Evolutionary conservation across 2,113 vertebrate species (phyloP).

Genomic region (Acinonyx jubatus): DNA sequence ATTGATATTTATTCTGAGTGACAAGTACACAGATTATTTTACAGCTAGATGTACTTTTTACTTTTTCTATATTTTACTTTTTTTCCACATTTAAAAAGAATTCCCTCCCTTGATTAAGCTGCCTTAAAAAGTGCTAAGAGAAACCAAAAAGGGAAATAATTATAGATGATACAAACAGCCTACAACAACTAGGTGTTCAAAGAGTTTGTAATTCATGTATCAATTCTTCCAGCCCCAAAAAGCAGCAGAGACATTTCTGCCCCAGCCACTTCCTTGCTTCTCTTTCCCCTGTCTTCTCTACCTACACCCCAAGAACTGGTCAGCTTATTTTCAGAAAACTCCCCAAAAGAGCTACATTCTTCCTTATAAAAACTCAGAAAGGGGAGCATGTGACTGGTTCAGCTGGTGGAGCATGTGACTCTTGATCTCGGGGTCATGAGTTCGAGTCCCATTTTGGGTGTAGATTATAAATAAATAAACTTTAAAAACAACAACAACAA

Average conservation of each 20-base stretch:
- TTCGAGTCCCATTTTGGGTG: no score
- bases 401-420: no score
- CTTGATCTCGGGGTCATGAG: no score
- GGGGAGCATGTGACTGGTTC: no score
- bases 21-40: not conserved
- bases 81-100: slow-evolving; percentile 15
- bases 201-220: not conserved
- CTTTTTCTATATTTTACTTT: not conserved
- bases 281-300: not conserved
- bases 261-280: not conserved
- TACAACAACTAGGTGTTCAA: slow-evolving; percentile 6
- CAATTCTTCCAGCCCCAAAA: not conserved
- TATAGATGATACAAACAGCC: not conserved
- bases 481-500: no score
- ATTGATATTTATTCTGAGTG: not conserved
- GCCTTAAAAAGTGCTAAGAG: not conserved
- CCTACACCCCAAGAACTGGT: not conserved
- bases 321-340: not conserved
- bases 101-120: not conserved
- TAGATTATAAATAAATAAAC: no score
- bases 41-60: not conserved
- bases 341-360: not conserved
- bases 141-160: not conserved
- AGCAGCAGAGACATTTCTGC: not conserved
- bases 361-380: slow-evolving; percentile 31